Base-by-base conservation (phyloP, 2,113 vertebrate species). In the Phyllopteryx taeniolatus region DNA sequence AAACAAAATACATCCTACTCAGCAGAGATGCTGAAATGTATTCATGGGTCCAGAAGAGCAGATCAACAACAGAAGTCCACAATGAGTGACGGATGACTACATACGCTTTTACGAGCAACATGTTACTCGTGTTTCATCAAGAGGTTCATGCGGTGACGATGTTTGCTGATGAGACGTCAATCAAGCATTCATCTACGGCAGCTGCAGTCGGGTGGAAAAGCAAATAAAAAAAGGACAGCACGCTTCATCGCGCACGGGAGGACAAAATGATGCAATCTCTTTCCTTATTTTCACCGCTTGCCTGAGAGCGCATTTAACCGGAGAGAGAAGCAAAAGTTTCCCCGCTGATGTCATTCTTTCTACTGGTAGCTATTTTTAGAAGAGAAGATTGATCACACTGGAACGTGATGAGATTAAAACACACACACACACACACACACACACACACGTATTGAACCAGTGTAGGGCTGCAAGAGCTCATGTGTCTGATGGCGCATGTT, bases 141-240 rank as follows among this genome's bases (percentile, higher is more conserved):
- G 17, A 47, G 75, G n/a, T 39, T 63, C 63, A 66, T 66, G 43
- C 3, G 47, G 53, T 27, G 35, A 51, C 42, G 31, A 68, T 63
- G 56, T 10, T 69, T 67, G 47, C 39, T 71, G 62, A 75, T 20
- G 60, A 74, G 27, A 64, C 77, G 73, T 77, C 75, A 75, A 59
- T 84, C 71, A 73, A 68, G 83, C 60, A 51, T 59, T 69, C 68
- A 61, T 51, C 76, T 61, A 35, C 49, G 67, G 69, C 81, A 76
- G 78, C 83, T 86, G 81, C 54, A 54, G 44, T 43, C 11, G 47
- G 15, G 20, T 71, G 68, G 83, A 83, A 77, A 76, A 80, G 67
- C 75, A 85, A 84, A 86, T 72, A 83, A 33, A 33, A 5, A 39
- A 15, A 12, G 5, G 31, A 20, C 17, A 63, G 51, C 67, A 67